Evolutionary conservation across 2,797 vertebrate genomes (phyloP), one percentile per base, ranked within the genome.

Genomic region (Spondyliosoma cantharus): DNA sequence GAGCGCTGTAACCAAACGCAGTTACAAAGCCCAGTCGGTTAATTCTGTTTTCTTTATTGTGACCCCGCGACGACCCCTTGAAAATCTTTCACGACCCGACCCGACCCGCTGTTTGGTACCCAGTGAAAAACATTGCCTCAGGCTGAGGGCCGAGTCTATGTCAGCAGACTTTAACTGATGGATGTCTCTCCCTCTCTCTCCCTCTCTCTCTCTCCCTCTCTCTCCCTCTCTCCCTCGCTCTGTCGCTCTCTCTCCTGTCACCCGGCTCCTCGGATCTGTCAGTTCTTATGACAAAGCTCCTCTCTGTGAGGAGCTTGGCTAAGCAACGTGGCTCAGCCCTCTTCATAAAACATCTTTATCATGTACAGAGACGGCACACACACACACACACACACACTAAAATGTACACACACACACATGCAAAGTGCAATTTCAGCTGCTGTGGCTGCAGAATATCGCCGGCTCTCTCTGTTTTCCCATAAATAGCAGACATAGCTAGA

Each of bases 301-400:
- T 80, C 66, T 71, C 78, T 73, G 59, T 72, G 80, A 89, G 74
- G 70, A 88, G 91, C 87, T 87, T 67, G 66, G 78, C 73, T 63
- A 67, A 88, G 86, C 90, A 87, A 67, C 63, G 6, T 56, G 53
- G 74, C 82, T 69, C 25, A 0, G 61, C 57, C 58, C 64, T 83
- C 69, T 86, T 90, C 82, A 87, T 74, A 86, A 82, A 90, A 83
- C 88, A 86, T 87, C 78, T 89, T 86, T 80, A 81, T 89, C 83
- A 88, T 82, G 77, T 59, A 59, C 70, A 25, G 25, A 74, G 62
- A 80, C 22, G 1, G 13, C 19, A 7, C 37, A 48, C 53, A 77
- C 84, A 78, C 76, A 68, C 59, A 69, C 66, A 22, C 49, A 60
- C 50, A 42, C 71, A 53, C 48, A 37, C 32, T 32, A 7, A 32